A percentile compares a stretch with the other conserved stretches of the same genome.
phyloP scores from a whole-genome alignment of 2,888 invertebrate genomes.

The Cantharis rustica region DNA sequence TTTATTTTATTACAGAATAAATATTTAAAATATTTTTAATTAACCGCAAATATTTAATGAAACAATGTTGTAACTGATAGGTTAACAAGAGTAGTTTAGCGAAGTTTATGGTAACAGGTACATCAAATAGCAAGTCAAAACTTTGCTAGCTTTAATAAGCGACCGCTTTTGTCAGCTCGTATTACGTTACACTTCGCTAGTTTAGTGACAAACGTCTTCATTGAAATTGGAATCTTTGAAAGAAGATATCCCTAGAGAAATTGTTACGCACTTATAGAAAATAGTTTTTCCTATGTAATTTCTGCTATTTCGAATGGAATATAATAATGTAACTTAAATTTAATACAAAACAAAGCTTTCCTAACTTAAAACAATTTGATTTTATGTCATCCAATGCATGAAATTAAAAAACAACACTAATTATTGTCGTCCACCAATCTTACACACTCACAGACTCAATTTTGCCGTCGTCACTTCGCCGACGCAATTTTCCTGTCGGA shows the following conservation, averaged over 20 bases:
- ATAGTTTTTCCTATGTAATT: neutral
- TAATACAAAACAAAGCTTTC: neutral
- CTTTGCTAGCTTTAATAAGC: neutral
- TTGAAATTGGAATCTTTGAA: constrained; percentile 5
- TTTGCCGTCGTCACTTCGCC: too few species aligned
- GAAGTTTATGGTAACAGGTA: neutral
- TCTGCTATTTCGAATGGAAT: neutral
- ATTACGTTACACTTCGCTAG: constrained; percentile 13
- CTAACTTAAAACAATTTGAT: too few species aligned
- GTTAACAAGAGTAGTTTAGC: neutral
- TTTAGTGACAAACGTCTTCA: constrained; percentile 9
- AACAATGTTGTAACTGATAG: neutral
- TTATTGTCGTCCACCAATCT: too few species aligned
- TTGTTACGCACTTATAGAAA: constrained; percentile 8
- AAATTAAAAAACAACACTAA: too few species aligned
- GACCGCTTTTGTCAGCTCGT: neutral
- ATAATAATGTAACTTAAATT: neutral
- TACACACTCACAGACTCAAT: too few species aligned
- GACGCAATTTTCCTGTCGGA: too few species aligned
- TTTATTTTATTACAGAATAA: neutral
- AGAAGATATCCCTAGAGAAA: constrained; percentile 2
- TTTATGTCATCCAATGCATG: too few species aligned
- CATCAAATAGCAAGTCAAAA: neutral
- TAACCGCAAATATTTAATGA: neutral
- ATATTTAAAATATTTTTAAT: neutral